These are phyloP conservation scores for Potorous gilbertii DNA, from an alignment of 2,797 vertebrate species.

Conservation along the genomic window DNA sequence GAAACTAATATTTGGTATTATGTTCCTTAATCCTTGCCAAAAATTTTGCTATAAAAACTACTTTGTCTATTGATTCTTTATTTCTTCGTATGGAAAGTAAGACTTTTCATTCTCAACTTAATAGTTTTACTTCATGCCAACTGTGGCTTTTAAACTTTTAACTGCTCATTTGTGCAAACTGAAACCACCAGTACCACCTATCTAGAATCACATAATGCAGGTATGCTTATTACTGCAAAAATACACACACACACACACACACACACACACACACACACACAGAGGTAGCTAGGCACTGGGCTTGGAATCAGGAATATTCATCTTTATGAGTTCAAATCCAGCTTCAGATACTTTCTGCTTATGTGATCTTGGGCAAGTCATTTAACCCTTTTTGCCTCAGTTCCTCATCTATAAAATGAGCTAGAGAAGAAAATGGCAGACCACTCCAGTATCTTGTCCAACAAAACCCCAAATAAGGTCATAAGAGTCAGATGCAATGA, in stretches of 20 bases:
- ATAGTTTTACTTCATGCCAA: slow-evolving; percentile 36
- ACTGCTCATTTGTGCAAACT: slow-evolving; percentile 15
- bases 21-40: slow-evolving; percentile 29
- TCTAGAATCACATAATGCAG: slow-evolving; percentile 17
- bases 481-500: neutral
- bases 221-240: slow-evolving; percentile 30
- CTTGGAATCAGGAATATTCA: neutral
- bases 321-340: neutral
- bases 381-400: neutral
- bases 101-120: slow-evolving; percentile 26
- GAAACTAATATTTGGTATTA: slow-evolving; percentile 24
- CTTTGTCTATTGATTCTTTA: slow-evolving; percentile 46
- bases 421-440: neutral
- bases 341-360: neutral
- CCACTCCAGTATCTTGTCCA: neutral
- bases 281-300: neutral
- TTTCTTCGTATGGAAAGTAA: slow-evolving; percentile 3
- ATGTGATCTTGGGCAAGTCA: neutral
- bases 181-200: slow-evolving; percentile 38
- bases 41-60: slow-evolving; percentile 11
- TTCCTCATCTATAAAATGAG: neutral
- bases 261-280: too few relatives aligned
- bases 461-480: neutral
- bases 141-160: slow-evolving; percentile 40
- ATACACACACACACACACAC: too few relatives aligned